Conservation (phyloP, 2,113 vertebrate genomes). For the Delphinapterus leucas region DNA sequence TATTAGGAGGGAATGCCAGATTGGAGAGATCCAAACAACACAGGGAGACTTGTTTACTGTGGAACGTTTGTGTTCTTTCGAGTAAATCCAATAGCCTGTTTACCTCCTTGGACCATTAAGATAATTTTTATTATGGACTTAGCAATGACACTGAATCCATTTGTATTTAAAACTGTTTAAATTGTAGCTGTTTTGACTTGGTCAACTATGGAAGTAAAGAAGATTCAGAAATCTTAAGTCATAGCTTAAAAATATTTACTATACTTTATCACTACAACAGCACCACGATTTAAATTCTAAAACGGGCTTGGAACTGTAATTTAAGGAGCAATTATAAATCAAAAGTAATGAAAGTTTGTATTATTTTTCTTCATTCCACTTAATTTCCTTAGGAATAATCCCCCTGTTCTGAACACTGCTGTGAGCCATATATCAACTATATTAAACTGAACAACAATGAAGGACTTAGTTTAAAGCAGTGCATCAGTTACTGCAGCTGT, state of each 20-base stretch:
- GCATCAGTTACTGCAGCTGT: constrained; percentile 79
- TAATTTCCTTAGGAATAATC: constrained; percentile 82
- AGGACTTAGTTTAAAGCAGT: constrained; percentile 79
- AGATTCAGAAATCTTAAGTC: constrained; percentile 82
- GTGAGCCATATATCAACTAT: constrained; percentile 83
- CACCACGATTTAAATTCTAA: constrained; percentile 86
- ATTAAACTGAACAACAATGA: constrained; percentile 75
- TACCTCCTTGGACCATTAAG: constrained; percentile 88
- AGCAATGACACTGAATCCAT: constrained; percentile 90
- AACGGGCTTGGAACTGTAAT: constrained; percentile 83
- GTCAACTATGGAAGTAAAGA: constrained; percentile 83
- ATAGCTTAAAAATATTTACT: constrained; percentile 85
- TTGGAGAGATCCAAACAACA: constrained; percentile 82
- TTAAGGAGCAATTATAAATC: constrained; percentile 85
- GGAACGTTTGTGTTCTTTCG: constrained; percentile 85
- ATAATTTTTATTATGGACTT: constrained; percentile 89
- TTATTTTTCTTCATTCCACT: constrained; percentile 83
- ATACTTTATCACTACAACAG: constrained; percentile 81
- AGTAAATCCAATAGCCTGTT: constrained; percentile 86
- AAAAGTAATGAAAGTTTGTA: constrained; percentile 75
- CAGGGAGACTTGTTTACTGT: constrained; percentile 83
- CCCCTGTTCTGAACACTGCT: constrained; percentile 84
- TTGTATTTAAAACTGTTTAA: constrained; percentile 88
- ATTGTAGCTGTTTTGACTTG: constrained; percentile 86
- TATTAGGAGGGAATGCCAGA: constrained; percentile 87